phyloP scores from a whole-genome alignment of 2,113 vertebrate genomes.

The Mirounga angustirostris region DNA sequence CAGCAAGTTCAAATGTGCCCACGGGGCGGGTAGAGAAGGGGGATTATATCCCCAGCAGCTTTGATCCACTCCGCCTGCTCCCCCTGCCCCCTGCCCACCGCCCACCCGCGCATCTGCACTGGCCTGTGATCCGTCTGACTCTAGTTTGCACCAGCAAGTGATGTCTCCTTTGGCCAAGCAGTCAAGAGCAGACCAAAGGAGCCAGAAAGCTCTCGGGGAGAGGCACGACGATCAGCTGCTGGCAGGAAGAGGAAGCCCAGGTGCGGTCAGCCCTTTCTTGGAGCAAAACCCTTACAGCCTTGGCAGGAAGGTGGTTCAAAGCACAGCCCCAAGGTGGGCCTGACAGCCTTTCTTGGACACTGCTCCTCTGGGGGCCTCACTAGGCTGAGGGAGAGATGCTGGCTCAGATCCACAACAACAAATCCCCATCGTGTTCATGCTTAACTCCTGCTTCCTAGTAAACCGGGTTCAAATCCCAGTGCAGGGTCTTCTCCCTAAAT shows the following conservation, averaged over 20 bases:
- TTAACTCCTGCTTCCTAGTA: not conserved
- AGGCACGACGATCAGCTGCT: not conserved
- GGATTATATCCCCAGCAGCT: not conserved
- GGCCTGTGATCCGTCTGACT: not conserved
- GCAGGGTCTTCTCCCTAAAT: not conserved
- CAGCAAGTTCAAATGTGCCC: not conserved
- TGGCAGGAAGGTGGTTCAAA: not conserved
- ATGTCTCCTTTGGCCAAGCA: conserved; percentile 35
- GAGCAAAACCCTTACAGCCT: not conserved
- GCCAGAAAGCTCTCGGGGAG: not conserved
- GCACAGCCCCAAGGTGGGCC: not conserved
- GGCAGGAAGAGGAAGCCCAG: not conserved
- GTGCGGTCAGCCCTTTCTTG: not conserved
- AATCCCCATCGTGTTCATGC: not conserved
- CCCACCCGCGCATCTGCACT: not conserved
- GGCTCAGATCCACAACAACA: not conserved
- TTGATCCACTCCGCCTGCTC: not conserved
- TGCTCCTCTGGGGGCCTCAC: not conserved
- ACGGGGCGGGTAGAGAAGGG: not conserved
- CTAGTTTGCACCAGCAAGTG: not conserved
- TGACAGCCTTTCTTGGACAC: not conserved
- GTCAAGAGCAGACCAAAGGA: not conserved
- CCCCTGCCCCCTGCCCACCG: rapidly evolving
- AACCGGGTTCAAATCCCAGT: not conserved
- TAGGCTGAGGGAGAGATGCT: not conserved